These are phyloP conservation scores for Scalopus aquaticus DNA, from an alignment of 2,113 vertebrate genomes.

Conservation along the genomic window DNA sequence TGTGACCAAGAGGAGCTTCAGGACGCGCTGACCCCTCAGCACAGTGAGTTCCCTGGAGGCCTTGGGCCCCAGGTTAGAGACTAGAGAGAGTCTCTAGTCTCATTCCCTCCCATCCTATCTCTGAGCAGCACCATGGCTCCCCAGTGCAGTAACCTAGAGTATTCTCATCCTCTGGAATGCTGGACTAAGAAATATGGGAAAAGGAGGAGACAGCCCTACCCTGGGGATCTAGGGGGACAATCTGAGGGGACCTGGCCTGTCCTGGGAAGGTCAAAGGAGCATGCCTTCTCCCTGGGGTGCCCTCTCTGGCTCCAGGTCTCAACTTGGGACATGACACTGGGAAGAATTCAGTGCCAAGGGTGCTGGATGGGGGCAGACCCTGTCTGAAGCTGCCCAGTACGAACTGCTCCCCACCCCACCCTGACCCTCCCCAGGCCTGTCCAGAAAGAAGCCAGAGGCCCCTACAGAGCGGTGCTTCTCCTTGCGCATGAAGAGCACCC, in stretches of 20 bases:
- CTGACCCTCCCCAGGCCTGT: constrained; percentile 77
- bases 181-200: not conserved
- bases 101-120: not conserved
- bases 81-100: no score
- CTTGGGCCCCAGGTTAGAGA: not conserved
- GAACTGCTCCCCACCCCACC: not conserved
- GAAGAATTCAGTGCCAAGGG: not conserved
- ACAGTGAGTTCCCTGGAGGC: constrained; percentile 82
- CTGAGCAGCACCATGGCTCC: not conserved
- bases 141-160: not conserved
- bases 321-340: not conserved
- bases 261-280: not conserved
- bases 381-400: not conserved
- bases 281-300: not conserved
- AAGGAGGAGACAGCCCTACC: not conserved
- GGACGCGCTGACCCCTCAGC: constrained; percentile 86
- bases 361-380: constrained; percentile 50
- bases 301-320: not conserved
- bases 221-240: not conserved
- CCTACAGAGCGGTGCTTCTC: constrained; percentile 86
- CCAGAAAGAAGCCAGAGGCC: constrained; percentile 82
- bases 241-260: not conserved
- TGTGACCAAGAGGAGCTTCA: constrained; percentile 93
- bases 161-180: not conserved
- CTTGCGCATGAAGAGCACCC: constrained; percentile 91